Percentiles rank a stretch among this genome's conserved stretches.
Conservation (phyloP, 1,140 invertebrate species). For the Bactericera cockerelli region DNA sequence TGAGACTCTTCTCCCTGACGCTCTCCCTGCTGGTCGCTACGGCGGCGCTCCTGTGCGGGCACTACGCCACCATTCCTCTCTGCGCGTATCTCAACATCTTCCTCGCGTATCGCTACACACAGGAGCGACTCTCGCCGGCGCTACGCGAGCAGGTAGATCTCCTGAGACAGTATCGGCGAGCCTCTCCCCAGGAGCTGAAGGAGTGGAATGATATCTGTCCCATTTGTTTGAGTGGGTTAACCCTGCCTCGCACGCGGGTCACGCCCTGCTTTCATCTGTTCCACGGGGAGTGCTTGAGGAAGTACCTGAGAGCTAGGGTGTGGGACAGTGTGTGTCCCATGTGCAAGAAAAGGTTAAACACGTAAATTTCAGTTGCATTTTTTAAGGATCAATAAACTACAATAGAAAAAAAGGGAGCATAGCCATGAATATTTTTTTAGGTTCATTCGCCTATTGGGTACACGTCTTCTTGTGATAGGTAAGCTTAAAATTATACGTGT, state of each 20-base stretch:
- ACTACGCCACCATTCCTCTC: conserved; percentile 39
- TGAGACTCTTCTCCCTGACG: conserved; percentile 26
- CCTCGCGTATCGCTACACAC: conserved; percentile 43
- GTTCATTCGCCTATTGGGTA: too few species aligned
- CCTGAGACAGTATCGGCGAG: conserved; percentile 44
- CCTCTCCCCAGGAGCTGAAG: conserved; percentile 43
- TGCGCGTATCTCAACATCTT: conserved; percentile 49
- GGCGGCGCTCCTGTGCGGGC: conserved; percentile 35
- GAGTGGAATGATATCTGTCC: conserved; percentile 57
- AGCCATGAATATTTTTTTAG: too few species aligned
- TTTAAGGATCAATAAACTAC: too few species aligned
- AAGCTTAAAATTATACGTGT: too few species aligned
- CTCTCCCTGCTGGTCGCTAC: conserved; percentile 31
- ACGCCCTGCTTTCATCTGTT: conserved; percentile 63
- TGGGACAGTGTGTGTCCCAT: background rate
- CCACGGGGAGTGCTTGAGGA: conserved; percentile 53
- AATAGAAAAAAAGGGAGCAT: too few species aligned
- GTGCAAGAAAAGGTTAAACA: background rate
- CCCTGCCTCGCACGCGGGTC: conserved; percentile 37
- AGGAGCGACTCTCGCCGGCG: conserved; percentile 34
- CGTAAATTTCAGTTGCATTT: too few species aligned
- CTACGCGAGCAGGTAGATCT: conserved; percentile 40
- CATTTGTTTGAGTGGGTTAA: conserved; percentile 52
- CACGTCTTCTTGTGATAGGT: too few species aligned
- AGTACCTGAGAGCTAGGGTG: conserved; percentile 35